phyloP scores from a whole-genome alignment of 2,113 vertebrate species.

The Ancistrus triradiatus region DNA sequence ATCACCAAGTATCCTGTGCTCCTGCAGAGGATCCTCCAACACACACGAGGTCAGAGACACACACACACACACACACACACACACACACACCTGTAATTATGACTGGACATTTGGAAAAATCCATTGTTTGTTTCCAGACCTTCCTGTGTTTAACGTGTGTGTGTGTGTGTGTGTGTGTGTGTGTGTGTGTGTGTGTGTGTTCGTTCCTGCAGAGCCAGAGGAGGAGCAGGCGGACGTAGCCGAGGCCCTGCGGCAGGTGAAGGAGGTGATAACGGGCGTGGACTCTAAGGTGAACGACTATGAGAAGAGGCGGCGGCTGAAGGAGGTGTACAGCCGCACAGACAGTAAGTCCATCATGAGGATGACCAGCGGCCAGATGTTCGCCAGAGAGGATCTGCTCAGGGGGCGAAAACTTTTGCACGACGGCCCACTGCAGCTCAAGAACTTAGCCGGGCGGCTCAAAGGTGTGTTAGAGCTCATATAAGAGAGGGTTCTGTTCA shows the following conservation, averaged over 20 bases:
- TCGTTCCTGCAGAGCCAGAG: constrained; percentile 60
- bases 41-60: constrained; percentile 77
- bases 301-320: constrained; percentile 81
- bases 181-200: not conserved
- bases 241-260: constrained; percentile 76
- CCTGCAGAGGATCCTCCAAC: constrained; percentile 83
- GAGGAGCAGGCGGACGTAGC: constrained; percentile 74
- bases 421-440: constrained; percentile 81
- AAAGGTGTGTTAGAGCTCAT: constrained; percentile 82
- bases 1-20: constrained; percentile 93
- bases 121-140: no score
- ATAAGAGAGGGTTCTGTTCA: no score
- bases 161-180: not conserved
- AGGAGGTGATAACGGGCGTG: constrained; percentile 81
- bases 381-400: constrained; percentile 84
- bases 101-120: no score
- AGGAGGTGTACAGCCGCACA: constrained; percentile 80
- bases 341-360: constrained; percentile 94
- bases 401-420: constrained; percentile 78
- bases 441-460: constrained; percentile 70
- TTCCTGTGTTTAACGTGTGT: not conserved
- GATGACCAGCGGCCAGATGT: constrained; percentile 94
- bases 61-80: constrained; percentile 15
- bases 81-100: no score
- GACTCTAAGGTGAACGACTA: constrained; percentile 84